Conservation (phyloP, 2,888 invertebrate species). For the Ferdinandea cuprea region DNA sequence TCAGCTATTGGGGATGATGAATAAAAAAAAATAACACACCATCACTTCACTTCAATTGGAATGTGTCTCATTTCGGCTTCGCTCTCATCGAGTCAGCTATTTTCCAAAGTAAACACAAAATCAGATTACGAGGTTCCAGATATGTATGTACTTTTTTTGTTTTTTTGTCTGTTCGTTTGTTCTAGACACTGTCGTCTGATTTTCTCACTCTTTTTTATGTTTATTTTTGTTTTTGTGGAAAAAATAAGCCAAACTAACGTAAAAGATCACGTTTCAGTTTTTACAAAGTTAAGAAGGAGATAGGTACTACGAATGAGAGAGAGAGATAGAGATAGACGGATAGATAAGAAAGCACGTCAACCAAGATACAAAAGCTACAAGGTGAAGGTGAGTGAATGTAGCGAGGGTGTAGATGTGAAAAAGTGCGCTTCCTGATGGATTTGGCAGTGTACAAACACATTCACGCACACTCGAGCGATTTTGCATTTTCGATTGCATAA, state of each 20-base stretch:
- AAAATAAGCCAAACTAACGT: constrained; percentile 45
- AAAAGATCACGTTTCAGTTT: constrained; percentile 55
- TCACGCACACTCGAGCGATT: constrained; percentile 58
- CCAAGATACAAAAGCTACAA: constrained; percentile 18
- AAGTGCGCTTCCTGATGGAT: constrained; percentile 56
- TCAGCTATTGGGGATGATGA: not conserved
- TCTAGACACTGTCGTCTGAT: not conserved
- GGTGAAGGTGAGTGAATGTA: too few relatives aligned
- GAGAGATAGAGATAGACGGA: not conserved
- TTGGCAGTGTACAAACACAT: constrained; percentile 23
- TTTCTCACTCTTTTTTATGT: not conserved
- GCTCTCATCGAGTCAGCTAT: constrained; percentile 58
- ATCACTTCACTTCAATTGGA: constrained; percentile 52
- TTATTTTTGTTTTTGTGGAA: not conserved
- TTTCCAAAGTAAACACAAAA: constrained; percentile 64
- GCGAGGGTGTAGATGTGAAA: constrained; percentile 8
- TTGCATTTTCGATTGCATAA: constrained; percentile 60
- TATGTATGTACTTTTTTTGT: constrained; percentile 13
- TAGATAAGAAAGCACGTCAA: not conserved
- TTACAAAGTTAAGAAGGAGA: constrained; percentile 11
- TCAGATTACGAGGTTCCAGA: constrained; percentile 58
- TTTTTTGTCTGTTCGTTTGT: constrained; percentile 1
- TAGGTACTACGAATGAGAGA: not conserved
- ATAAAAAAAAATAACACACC: constrained; percentile 26
- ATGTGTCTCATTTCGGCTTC: constrained; percentile 57